A percentile compares a stretch with the other conserved stretches of the same genome.
Evolutionary conservation across 1,140 invertebrate species (phyloP).

Genomic region (Hyles euphorbiae): DNA sequence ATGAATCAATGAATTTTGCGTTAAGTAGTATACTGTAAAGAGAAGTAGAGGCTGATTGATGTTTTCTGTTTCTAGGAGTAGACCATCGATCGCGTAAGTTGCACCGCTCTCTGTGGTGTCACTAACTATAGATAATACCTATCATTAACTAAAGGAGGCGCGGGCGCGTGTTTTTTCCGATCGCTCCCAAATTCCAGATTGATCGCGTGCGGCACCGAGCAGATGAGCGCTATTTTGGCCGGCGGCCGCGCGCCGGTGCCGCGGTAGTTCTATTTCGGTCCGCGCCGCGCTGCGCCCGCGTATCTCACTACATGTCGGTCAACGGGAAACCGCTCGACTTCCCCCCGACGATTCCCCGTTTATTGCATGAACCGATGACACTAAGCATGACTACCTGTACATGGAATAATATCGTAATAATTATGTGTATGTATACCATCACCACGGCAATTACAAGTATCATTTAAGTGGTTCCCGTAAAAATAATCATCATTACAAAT

Average conservation of each 20-base stretch:
- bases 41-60: conserved; percentile 69
- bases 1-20: conserved; percentile 39
- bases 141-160: conserved; percentile 55
- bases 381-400: conserved; percentile 47
- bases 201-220: conserved; percentile 32
- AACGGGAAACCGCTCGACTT: conserved; percentile 39
- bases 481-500: conserved; percentile 34
- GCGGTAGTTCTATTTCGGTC: conserved; percentile 56
- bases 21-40: conserved; percentile 44
- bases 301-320: conserved; percentile 51
- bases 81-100: conserved; percentile 77
- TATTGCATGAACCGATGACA: conserved; percentile 49
- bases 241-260: conserved; percentile 32
- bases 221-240: conserved; percentile 33
- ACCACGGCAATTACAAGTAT: conserved; percentile 42
- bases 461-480: conserved; percentile 28
- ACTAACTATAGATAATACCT: conserved; percentile 60
- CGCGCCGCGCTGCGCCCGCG: conserved; percentile 54
- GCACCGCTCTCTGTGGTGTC: conserved; percentile 73
- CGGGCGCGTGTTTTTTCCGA: conserved; percentile 42
- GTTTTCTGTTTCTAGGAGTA: conserved; percentile 77
- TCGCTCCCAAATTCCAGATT: conserved; percentile 31
- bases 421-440: conserved; percentile 38
- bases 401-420: conserved; percentile 37
- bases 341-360: conserved; percentile 36